Base-by-base conservation (phyloP, 1,140 invertebrate genomes). In the Drosophila funebris region DNA sequence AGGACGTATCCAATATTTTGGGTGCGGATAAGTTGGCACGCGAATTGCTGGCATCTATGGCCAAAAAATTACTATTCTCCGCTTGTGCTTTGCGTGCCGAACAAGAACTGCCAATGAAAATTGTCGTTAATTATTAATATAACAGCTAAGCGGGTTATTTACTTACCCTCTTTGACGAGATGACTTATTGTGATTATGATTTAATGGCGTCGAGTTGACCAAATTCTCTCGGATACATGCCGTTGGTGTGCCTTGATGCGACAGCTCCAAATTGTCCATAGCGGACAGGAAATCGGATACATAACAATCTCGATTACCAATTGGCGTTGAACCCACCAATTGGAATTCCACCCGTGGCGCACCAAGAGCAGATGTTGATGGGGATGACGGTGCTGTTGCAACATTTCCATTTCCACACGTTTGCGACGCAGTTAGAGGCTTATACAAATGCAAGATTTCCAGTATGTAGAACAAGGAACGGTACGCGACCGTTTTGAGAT, bases 161-260 rank as follows among this genome's bases (percentile, higher is more conserved):
- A 29, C 41, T 73, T 67, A 60, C 46, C 44, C 69, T 37, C 62
- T 66, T 13, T 69, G 31, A 37, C 78, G 36, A 43, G 33, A 18
- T 33, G 68, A 68, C 41, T 60, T 73, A 2, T 64, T 44, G 7
- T 77, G 82, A 36, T 81, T 75, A 20, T 74, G 83, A 58, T 87
- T 87, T 0, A 91, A 39, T 0, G 91, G 91, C 1, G 90, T 91
- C 14, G 87, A 91, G 43, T 90, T 91, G 0, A 88, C 78, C n/a
- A 87, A 63, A 6, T 58, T 71, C 0, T 75, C 43, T 24, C 66
- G 60, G 7, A 36, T 53, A 46, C 44, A 41, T 20, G 31, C 46
- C 18, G 43, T 57, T 3, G 90, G 79, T 4, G 78, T 75, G n/a
- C 67, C 73, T n/a, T 78, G 71, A n/a, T 84, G 58, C 5, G 72